phyloP scores from a whole-genome alignment of 2,888 invertebrate genomes.

The Chrysodeixis includens region DNA sequence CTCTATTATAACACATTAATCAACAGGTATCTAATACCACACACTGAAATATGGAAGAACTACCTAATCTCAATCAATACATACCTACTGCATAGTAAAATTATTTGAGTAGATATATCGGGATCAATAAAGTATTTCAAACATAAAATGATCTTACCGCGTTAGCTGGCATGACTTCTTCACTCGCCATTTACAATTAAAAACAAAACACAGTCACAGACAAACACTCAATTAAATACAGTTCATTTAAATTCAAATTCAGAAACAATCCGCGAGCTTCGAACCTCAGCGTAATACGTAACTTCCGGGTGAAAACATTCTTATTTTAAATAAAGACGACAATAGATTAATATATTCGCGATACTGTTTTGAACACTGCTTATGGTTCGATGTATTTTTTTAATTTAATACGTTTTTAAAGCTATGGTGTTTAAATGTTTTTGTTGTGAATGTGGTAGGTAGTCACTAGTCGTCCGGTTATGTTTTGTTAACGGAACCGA shows the following conservation, averaged over 20 bases:
- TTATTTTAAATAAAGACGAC: conserved; percentile 39
- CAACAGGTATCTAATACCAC: neutral
- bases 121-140: neutral
- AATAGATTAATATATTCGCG: conserved; percentile 29
- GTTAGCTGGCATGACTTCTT: conserved; percentile 75
- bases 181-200: conserved; percentile 71
- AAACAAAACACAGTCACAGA: conserved; percentile 53
- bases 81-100: too few species aligned
- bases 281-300: conserved; percentile 29
- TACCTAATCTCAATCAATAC: too few species aligned
- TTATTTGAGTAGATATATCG: neutral
- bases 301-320: conserved; percentile 51
- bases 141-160: conserved; percentile 68
- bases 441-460: conserved; percentile 66
- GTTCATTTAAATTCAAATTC: conserved; percentile 35
- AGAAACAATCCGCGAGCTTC: conserved; percentile 30
- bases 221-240: conserved; percentile 43
- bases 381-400: conserved; percentile 17
- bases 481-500: conserved; percentile 87
- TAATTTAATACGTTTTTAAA: conserved; percentile 29
- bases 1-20: neutral
- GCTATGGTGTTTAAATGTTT: conserved; percentile 48
- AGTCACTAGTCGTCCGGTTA: conserved; percentile 84
- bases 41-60: neutral
- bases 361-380: conserved; percentile 24